A percentile compares a stretch with the other conserved stretches of the same genome.
phyloP scores from a whole-genome alignment of 2,797 vertebrate species.

The Argya squamiceps region DNA sequence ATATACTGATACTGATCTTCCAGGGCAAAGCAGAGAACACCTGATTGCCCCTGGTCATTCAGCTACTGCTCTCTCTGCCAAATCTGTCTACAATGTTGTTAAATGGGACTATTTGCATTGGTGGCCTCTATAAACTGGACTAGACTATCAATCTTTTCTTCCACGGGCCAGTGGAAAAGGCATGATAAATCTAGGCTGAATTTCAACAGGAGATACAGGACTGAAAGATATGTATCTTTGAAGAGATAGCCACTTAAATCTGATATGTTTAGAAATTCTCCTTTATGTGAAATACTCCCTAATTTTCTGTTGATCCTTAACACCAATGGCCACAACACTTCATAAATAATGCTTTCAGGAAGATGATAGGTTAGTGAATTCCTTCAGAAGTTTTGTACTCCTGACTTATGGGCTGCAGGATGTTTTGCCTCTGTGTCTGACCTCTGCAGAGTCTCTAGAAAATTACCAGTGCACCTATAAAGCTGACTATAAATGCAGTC shows the following conservation, averaged over 20 bases:
- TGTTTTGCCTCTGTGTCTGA: neutral
- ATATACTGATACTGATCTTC: neutral
- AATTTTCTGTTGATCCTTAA: conserved; percentile 33
- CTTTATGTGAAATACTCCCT: neutral
- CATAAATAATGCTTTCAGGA: conserved; percentile 25
- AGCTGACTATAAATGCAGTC: neutral
- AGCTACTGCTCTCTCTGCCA: neutral
- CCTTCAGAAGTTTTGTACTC: neutral
- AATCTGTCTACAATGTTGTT: conserved; percentile 21
- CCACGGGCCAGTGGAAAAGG: conserved; percentile 23
- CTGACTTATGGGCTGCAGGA: neutral
- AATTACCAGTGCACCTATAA: neutral
- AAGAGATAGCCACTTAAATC: conserved; percentile 31
- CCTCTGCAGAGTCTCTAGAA: neutral
- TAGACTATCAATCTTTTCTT: conserved; percentile 46
- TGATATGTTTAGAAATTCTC: conserved; percentile 33
- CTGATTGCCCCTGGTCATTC: conserved; percentile 10
- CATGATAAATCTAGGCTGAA: conserved; percentile 43
- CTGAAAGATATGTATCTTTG: conserved; percentile 11
- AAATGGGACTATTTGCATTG: conserved; percentile 34
- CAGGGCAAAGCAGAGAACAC: conserved; percentile 3
- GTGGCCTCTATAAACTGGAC: conserved; percentile 40
- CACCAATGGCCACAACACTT: neutral
- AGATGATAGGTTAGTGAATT: neutral
- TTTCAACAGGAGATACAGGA: neutral